Base-by-base conservation (phyloP, 2,888 invertebrate genomes). In the Pandemis cinnamomeana region DNA sequence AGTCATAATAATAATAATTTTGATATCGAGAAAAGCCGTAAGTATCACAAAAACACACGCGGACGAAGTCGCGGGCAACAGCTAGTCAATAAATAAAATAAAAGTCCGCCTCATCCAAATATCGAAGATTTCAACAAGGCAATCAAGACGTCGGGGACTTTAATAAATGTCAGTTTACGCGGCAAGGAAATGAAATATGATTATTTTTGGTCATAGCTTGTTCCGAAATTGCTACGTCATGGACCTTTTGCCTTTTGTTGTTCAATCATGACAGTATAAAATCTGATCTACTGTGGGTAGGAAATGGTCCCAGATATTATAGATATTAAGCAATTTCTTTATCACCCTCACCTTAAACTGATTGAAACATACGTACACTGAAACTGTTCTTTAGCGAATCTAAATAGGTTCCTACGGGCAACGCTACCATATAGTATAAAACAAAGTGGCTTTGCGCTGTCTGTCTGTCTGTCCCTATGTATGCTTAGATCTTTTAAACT, bases 161-260 rank as follows among this genome's bases (percentile, higher is more conserved):
- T 89, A 89, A 90, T 89, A 89, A 89, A 89, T 86, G 90, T 90
- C 90, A 89, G 81, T 79, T 75, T 73, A 68, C 76, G 78, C 82
- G 82, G 85, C 80, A 85, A 77, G 81, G 82, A 85, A 85, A 81
- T 89, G 89, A 89, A 89, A 86, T 88, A 89, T 86, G 85, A 83
- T 83, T 85, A 82, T 87, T 87, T 87, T 87, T 80, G 86, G 83
- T 81, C 85, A 83, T 80, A 81, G 81, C 75, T 80, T 79, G 75
- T 80, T 81, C 82, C 82, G 88, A 80, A 88, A 89, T 83, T 81
- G 89, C 88, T 86, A 84, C 84, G 90, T 89, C 88, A 89, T 86
- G 83, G 77, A 80, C 80, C 81, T 84, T 87, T 88, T 84, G 79
- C 80, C 76, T 78, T 83, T 87, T 88, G 83, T 86, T 83, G 85